Evolutionary conservation across 2,113 vertebrate genomes (phyloP), one percentile per base, ranked within the genome.

Genomic region (Scophthalmus maximus): DNA sequence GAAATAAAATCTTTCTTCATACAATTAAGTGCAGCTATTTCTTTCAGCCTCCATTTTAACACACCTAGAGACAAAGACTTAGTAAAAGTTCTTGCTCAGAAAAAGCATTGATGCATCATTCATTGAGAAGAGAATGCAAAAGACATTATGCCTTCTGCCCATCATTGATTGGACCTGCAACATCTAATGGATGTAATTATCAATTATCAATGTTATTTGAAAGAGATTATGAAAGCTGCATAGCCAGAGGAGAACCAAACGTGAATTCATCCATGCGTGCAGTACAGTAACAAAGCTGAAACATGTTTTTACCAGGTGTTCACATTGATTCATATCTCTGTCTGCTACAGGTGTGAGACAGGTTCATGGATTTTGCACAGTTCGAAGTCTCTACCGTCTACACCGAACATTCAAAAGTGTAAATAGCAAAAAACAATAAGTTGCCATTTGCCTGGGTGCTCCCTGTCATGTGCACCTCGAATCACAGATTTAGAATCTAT

Each of bases 11-110:
- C 36, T 78, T 76, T 86, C 79, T 88, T 82, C 38, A 76, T 76
- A 68, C 78, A 84, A 79, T 95, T 96, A 96, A 95, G 92, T 92
- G 87, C 92, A 94, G 62, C 93, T 90, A 90, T 95, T 91, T 93
- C 94, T 94, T 92, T 93, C 92, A 93, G 93, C 93, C 90, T 93
- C 93, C 92, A 92, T 94, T 94, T 94, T 82, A 68, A 95, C 91
- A 81, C 55, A 75, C 50, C 62, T 60, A 60, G 15, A 78, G 32
- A 72, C 23, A 63, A 40, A 77, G 42, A 68, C 60, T 22, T 20
- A 7, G 22, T 25, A 34, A 62, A 18, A 23, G n/a, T 23, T n/a
- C 74, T 59, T 64, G 5, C 70, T 29, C 73, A 68, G 60, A 29
- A 63, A 50, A 66, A 59, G 63, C 34, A 82, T 36, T 56, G 55